Evolutionary conservation across 2,888 invertebrate genomes (phyloP).

Genomic region (Xestia rhomboidea): DNA sequence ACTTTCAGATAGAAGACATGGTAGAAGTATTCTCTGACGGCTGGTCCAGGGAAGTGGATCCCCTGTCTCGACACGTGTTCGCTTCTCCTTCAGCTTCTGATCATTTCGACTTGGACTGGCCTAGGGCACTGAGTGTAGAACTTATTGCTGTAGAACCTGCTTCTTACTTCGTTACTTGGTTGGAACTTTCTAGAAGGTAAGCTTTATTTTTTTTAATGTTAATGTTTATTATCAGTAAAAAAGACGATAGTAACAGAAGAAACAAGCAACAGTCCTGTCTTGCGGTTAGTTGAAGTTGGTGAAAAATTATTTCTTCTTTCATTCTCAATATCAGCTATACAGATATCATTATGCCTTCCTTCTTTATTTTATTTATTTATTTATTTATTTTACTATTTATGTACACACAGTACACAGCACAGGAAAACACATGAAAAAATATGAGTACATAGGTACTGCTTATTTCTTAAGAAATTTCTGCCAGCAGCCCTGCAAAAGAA

Average conservation of each 20-base stretch:
- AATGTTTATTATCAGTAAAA: not conserved
- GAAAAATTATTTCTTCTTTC: not conserved
- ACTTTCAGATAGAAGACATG: constrained; percentile 90
- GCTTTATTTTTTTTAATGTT: not conserved
- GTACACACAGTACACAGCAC: too few species aligned
- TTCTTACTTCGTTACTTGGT: constrained; percentile 94
- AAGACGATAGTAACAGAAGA: not conserved
- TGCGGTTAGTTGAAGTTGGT: not conserved
- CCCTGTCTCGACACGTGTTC: constrained; percentile 90
- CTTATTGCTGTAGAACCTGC: constrained; percentile 94
- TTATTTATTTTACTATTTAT: too few species aligned
- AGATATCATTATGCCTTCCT: too few species aligned
- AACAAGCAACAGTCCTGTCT: too few species aligned
- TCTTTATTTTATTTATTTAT: too few species aligned
- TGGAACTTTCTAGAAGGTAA: constrained; percentile 93
- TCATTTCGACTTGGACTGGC: constrained; percentile 91
- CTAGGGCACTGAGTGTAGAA: constrained; percentile 94
- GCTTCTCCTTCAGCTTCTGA: constrained; percentile 90
- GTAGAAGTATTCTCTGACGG: constrained; percentile 96
- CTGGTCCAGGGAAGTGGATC: constrained; percentile 91
- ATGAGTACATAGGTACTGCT: too few species aligned
- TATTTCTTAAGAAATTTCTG: too few species aligned
- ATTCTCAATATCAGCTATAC: not conserved
- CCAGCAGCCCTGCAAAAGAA: too few species aligned
- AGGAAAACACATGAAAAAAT: too few species aligned